A percentile compares a stretch with the other conserved stretches of the same genome.
These are phyloP conservation scores for Daphoenositta chrysoptera DNA, from an alignment of 2,113 vertebrate species.

Conservation along the genomic window DNA sequence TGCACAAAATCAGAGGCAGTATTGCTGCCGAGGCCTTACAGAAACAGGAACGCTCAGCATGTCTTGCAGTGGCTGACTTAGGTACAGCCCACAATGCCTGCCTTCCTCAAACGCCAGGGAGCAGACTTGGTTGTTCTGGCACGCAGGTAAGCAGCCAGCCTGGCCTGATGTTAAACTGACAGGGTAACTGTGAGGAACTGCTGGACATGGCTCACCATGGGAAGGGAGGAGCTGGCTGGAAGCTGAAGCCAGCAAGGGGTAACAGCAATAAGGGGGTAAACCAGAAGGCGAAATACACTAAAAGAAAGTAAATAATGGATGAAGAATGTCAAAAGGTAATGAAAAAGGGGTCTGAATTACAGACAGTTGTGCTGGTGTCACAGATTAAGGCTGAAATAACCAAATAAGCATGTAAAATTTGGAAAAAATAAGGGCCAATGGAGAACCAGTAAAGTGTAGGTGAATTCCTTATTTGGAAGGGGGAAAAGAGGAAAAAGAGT, in stretches of 20 bases:
- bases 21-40: background rate
- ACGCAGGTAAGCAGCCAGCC: background rate
- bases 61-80: background rate
- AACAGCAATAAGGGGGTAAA: background rate
- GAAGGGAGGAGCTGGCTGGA: background rate
- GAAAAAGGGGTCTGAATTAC: background rate
- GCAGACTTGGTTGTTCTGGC: background rate
- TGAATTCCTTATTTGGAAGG: background rate
- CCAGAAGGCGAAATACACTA: background rate
- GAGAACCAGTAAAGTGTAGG: background rate
- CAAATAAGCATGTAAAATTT: background rate
- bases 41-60: background rate
- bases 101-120: background rate
- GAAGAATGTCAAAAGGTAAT: background rate
- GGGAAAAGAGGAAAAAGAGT: rapidly evolving
- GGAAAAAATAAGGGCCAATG: background rate
- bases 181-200: background rate
- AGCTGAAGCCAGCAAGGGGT: background rate
- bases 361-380: background rate
- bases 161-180: background rate
- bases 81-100: background rate
- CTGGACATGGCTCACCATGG: background rate
- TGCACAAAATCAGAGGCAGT: background rate
- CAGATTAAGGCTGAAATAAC: background rate
- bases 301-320: background rate